Base-by-base conservation (phyloP, 2,113 vertebrate genomes). In the Calyptommatus sinebrachiatus region DNA sequence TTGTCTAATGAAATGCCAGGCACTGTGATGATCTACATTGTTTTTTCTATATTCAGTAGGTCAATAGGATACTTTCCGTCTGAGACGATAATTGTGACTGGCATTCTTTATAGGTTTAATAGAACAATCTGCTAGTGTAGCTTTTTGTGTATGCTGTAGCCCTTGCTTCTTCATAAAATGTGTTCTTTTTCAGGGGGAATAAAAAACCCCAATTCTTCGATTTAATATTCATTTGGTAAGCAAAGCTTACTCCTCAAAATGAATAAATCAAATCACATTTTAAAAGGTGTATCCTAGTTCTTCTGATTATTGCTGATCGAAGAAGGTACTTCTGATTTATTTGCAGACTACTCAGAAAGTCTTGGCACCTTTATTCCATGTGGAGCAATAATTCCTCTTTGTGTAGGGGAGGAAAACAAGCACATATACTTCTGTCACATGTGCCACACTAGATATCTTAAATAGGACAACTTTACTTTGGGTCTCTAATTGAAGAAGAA, bases 21-120 rank as follows among this genome's bases (percentile, higher is more conserved):
- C 16, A 16, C n/a, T 86, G 76, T 84, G 78, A 48, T 29, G 35
- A 41, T 41, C 35, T 41, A 69, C 57, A 29, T 28, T 28, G 26
- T 29, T 73, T 53, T 76, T 60, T 72, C 78, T 83, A 83, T 73
- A 14, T 24, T 7, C 0, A 60, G 67, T 46, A 50, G 14, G 24
- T 80, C 73, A 83, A 75, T 78, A 50, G 14, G 35, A 72, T 0
- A 1, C 31, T 48, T 85, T n/a, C 48, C 31, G 22, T 22, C n/a
- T 48, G 71, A 41, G 61, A 61, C 24, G 81, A 66, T 53, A 77
- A 74, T 79, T 69, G 63, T 62, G 8, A 31, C 16, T 2, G 68
- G 50, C 0, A 22, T 82, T 1, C 45, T 57, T 82, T 76, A 20
- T 74, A 73, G 76, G 1, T 48, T 57, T 82, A 76, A 20, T 72